Evolutionary conservation across 1,140 invertebrate genomes (phyloP).

Genomic region (Drosophila saltans): DNA sequence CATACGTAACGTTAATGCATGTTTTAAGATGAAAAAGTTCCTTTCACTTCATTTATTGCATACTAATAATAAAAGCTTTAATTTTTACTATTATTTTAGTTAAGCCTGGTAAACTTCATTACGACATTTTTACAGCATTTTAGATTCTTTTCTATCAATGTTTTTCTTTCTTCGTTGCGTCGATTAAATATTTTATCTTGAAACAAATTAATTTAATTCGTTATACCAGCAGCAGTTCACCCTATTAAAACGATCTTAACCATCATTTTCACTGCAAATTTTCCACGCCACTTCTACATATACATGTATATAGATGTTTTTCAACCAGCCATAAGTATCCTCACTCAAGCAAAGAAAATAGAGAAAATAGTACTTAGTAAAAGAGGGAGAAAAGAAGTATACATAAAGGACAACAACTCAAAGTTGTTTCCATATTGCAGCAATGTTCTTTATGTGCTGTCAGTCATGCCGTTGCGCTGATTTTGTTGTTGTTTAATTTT

Average conservation of each 20-base stretch:
- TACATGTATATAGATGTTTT: too few relatives aligned
- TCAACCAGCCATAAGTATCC: slow-evolving; percentile 28
- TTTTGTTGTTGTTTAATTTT: slow-evolving; percentile 57
- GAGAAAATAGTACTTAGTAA: not conserved
- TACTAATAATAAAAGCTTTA: too few relatives aligned
- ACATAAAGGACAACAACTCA: slow-evolving; percentile 41
- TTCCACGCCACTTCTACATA: slow-evolving; percentile 13
- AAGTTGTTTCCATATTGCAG: slow-evolving; percentile 44
- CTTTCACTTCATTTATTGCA: too few relatives aligned
- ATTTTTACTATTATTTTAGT: too few relatives aligned
- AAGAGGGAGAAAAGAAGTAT: slow-evolving; percentile 1
- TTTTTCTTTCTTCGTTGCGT: not conserved
- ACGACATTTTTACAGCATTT: too few relatives aligned
- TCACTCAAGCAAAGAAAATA: slow-evolving; percentile 32
- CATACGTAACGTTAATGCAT: too few relatives aligned
- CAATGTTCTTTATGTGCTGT: slow-evolving; percentile 39
- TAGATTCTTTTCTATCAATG: too few relatives aligned
- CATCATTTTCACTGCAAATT: not conserved
- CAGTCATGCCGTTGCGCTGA: slow-evolving; percentile 29
- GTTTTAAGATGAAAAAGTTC: too few relatives aligned
- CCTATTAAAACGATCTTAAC: not conserved
- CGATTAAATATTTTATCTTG: not conserved
- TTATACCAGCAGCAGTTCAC: not conserved
- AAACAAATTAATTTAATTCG: slow-evolving; percentile 3
- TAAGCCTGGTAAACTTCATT: too few relatives aligned